phyloP scores from a whole-genome alignment of 2,888 invertebrate species.

The Apamea anceps region DNA sequence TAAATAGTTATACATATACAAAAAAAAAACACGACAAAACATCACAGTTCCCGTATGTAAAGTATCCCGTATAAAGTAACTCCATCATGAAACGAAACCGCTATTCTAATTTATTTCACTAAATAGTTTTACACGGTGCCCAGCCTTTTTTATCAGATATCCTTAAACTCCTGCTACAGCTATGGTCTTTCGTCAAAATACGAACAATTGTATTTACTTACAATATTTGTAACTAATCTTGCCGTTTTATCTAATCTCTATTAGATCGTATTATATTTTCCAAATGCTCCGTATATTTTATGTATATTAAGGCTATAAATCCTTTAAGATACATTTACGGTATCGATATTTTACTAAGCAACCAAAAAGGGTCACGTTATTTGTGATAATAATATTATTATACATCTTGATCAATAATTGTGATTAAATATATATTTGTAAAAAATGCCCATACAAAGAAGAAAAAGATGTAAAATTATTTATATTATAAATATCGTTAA shows the following conservation, averaged over 20 bases:
- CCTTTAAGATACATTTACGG: conserved; percentile 8
- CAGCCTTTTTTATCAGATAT: conserved; percentile 78
- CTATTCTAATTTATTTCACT: conserved; percentile 59
- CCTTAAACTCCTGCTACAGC: conserved; percentile 47
- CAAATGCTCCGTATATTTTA: conserved; percentile 18
- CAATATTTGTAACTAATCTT: conserved; percentile 34
- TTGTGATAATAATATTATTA: conserved; percentile 15
- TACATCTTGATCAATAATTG: conserved; percentile 26
- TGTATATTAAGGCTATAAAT: neutral
- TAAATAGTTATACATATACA: neutral
- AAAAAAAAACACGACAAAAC: conserved; percentile 51
- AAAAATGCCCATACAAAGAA: conserved; percentile 47
- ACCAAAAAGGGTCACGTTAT: conserved; percentile 15
- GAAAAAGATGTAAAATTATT: conserved; percentile 17
- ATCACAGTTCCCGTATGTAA: conserved; percentile 70
- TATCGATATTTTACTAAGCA: conserved; percentile 22
- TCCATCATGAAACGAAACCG: conserved; percentile 26
- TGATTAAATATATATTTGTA: conserved; percentile 26
- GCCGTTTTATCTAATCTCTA: neutral
- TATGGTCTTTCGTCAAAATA: conserved; percentile 60
- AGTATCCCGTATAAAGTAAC: conserved; percentile 43
- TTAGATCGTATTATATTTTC: conserved; percentile 12
- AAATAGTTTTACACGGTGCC: conserved; percentile 80
- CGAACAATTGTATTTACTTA: conserved; percentile 24
- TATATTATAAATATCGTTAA: conserved; percentile 13